These are phyloP conservation scores for Tenrec ecaudatus DNA, from an alignment of 2,113 vertebrate species.

Conservation along the genomic window DNA sequence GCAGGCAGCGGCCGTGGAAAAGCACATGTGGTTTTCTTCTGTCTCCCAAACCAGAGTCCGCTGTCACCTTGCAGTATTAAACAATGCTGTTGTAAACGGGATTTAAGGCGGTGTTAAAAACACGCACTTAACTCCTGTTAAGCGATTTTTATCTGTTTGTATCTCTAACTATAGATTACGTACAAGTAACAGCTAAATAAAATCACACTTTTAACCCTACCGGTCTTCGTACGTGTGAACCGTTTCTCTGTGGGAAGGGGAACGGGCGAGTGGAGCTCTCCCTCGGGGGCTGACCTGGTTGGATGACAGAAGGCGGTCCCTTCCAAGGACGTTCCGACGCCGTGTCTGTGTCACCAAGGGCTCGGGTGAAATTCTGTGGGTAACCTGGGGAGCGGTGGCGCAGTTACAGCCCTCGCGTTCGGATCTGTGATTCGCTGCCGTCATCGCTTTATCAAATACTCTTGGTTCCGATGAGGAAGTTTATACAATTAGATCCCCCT, in stretches of 20 bases:
- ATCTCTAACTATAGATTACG: constrained; percentile 85
- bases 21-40: constrained; percentile 67
- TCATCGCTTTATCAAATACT: not conserved
- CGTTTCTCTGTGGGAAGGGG: not conserved
- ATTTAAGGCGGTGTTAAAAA: constrained; percentile 84
- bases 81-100: constrained; percentile 84
- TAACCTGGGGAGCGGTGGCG: not conserved
- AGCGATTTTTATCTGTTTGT: constrained; percentile 86
- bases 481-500: no score
- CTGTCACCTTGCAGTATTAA: constrained; percentile 82
- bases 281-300: not conserved
- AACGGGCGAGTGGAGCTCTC: not conserved
- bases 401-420: not conserved
- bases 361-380: not conserved
- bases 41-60: constrained; percentile 80
- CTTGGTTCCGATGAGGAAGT: no score
- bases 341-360: not conserved
- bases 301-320: not conserved
- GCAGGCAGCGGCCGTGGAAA: constrained; percentile 75
- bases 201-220: constrained; percentile 85
- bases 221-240: constrained; percentile 51
- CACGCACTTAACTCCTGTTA: constrained; percentile 73
- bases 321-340: no score
- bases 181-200: constrained; percentile 87
- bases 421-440: not conserved